Percentiles rank a stretch among this genome's conserved stretches.
These are phyloP conservation scores for Isoperla grammatica DNA, from an alignment of 2,888 invertebrate genomes.

Conservation along the genomic window DNA sequence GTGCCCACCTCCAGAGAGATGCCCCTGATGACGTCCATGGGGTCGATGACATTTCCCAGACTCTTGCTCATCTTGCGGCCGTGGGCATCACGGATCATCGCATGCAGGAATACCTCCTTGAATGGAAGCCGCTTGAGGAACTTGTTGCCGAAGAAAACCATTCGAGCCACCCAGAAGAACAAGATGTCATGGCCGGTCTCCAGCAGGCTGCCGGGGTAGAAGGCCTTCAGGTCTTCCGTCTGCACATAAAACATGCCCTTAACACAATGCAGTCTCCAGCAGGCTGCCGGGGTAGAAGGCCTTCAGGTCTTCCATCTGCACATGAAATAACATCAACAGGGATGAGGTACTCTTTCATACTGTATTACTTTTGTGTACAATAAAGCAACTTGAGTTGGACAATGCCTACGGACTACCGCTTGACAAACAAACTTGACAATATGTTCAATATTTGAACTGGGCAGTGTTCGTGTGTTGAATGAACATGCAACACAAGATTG, in stretches of 20 bases:
- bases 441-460: no score
- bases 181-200: constrained; percentile 98
- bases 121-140: constrained; percentile 90
- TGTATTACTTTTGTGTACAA: no score
- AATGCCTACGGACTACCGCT: no score
- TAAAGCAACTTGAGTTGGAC: no score
- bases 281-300: constrained; percentile 88
- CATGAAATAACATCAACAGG: no score
- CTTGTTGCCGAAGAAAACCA: constrained; percentile 95
- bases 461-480: no score
- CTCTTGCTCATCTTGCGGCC: constrained; percentile 99
- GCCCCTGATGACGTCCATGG: constrained; percentile 90
- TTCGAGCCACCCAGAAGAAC: constrained; percentile 99
- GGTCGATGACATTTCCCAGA: constrained; percentile 95
- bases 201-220: constrained; percentile 87
- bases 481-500: no score
- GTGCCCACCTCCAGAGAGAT: constrained; percentile 62
- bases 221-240: constrained; percentile 63
- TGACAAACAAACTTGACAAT: no score
- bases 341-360: no score
- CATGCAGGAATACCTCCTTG: constrained; percentile 88
- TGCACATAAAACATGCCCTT: no score
- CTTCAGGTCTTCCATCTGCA: constrained; percentile 58
- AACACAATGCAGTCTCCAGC: constrained; percentile 71
- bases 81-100: constrained; percentile 95